Percentiles rank a stretch among this genome's conserved stretches.
Evolutionary conservation across 30 jellyfish, hydroid and myxozoan genomes (phyloP).

Genomic region (Turritopsis rubra): DNA sequence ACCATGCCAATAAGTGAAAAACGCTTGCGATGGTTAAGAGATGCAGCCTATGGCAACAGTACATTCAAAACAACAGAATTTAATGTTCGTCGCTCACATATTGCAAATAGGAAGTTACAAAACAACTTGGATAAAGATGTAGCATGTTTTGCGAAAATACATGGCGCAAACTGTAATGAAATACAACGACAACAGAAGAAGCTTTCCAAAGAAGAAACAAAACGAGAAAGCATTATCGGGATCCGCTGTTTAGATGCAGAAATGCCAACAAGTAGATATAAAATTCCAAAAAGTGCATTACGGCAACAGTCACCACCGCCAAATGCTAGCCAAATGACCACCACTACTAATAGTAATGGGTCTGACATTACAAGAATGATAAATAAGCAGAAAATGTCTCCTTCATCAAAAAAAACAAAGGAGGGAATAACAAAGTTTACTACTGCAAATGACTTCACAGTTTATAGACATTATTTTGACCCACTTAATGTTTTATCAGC

Average conservation of each 20-base stretch:
- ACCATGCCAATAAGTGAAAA: slow-evolving; percentile 38
- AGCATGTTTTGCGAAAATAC: slow-evolving; percentile 57
- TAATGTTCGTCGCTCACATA: slow-evolving; percentile 78
- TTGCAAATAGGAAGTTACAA: slow-evolving; percentile 63
- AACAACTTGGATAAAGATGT: slow-evolving; percentile 52
- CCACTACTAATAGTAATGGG: neutral
- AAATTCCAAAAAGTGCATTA: neutral
- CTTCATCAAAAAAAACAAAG: neutral
- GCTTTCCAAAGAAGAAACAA: slow-evolving; percentile 49
- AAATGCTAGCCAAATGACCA: neutral
- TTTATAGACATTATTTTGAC: slow-evolving; percentile 9
- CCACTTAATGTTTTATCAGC: neutral
- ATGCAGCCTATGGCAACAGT: slow-evolving; percentile 87
- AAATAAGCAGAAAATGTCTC: neutral
- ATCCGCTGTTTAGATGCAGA: slow-evolving; percentile 31
- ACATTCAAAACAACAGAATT: slow-evolving; percentile 71
- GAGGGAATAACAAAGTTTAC: neutral
- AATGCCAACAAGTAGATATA: neutral
- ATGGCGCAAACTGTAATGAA: slow-evolving; percentile 67
- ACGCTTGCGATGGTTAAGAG: slow-evolving; percentile 80
- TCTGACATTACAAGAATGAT: too few relatives aligned
- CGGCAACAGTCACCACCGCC: neutral
- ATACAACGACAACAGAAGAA: slow-evolving; percentile 59
- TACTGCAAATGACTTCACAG: neutral
- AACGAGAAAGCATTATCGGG: slow-evolving; percentile 47